Evolutionary conservation across 2,113 vertebrate species (phyloP), one percentile per base, ranked within the genome.

Genomic region (Zosterops pallidus): DNA sequence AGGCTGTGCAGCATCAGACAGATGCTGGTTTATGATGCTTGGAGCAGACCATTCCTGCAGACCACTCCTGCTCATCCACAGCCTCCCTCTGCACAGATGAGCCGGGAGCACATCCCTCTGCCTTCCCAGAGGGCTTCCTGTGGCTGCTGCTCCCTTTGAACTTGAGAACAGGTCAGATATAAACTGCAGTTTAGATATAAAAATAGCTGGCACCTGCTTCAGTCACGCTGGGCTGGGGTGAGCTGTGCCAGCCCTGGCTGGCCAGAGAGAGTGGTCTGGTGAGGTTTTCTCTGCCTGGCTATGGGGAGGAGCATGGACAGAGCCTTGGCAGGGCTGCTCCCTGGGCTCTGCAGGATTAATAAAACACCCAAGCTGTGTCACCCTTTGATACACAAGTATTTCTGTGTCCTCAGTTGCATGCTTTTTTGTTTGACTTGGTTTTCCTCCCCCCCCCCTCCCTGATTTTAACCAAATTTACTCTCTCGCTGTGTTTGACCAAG

Each of bases 131-230:
- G 59, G 39, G 0, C 0, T 2, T 62, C 49, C 84, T 41, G 57
- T 0, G 3, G 17, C 81, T 9, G 35, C 50, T 88, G 46, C 59
- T 95, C 50, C 63, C 72, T 88, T 90, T 77, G 87, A 93, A 88
- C 49, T 90, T 75, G 62, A 41, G 80, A 65, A 4, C 59, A 59
- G 79, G 42, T 79, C 85, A 69, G 88, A 67, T 67, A 39, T 33
- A 22, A 83, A 41, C n/a, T 23, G 35, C 46, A 39, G 22, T 64
- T 78, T 42, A 25, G 85, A n/a, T 59, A 21, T 28, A 95, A 95
- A 95, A 96, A 94, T 91, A 96, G 79, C 89, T 76, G 77, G 86
- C 94, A 96, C 83, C 95, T 96, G 90, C 92, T 83, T n/a, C 68
- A 39, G 76, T 92, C 89, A 35, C 0, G 7, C 84, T 57, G 81